Conservation (phyloP, 1,140 invertebrate species). For the Sitophilus oryzae region DNA sequence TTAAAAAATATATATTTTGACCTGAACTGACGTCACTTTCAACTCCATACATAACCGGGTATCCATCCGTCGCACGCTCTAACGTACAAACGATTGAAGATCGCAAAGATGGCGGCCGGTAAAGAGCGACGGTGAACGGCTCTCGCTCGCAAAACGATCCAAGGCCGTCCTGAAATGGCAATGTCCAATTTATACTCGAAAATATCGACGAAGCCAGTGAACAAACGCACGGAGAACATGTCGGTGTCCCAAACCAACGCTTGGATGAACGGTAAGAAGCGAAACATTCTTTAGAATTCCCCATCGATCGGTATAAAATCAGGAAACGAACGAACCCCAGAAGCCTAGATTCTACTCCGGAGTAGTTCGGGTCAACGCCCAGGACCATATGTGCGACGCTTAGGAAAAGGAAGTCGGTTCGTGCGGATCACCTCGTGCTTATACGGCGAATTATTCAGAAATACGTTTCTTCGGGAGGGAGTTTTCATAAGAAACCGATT, state of each 20-base stretch:
- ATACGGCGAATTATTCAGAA: background rate
- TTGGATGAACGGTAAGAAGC: slow-evolving; percentile 74
- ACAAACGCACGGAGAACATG: slow-evolving; percentile 62
- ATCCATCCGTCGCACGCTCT: background rate
- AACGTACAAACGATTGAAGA: slow-evolving; percentile 1
- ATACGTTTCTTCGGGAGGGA: background rate
- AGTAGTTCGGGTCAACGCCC: slow-evolving; percentile 4
- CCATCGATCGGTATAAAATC: too few species aligned
- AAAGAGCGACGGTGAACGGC: slow-evolving; percentile 10
- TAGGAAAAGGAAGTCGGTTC: background rate
- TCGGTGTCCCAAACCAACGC: slow-evolving; percentile 72
- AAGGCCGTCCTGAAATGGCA: slow-evolving; percentile 44
- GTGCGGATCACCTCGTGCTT: background rate
- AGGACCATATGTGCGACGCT: slow-evolving; percentile 7
- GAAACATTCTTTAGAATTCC: too few species aligned
- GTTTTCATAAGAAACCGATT: background rate
- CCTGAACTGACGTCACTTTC: too few species aligned
- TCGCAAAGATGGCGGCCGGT: slow-evolving; percentile 26
- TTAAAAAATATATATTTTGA: too few species aligned
- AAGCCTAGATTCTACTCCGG: background rate
- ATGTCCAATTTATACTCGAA: slow-evolving; percentile 72
- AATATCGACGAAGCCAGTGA: slow-evolving; percentile 62
- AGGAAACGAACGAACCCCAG: background rate
- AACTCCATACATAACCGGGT: too few species aligned
- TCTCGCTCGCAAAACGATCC: slow-evolving; percentile 1